Conservation (phyloP, 2,113 vertebrate genomes). For the Dendrocopos noguchii region DNA sequence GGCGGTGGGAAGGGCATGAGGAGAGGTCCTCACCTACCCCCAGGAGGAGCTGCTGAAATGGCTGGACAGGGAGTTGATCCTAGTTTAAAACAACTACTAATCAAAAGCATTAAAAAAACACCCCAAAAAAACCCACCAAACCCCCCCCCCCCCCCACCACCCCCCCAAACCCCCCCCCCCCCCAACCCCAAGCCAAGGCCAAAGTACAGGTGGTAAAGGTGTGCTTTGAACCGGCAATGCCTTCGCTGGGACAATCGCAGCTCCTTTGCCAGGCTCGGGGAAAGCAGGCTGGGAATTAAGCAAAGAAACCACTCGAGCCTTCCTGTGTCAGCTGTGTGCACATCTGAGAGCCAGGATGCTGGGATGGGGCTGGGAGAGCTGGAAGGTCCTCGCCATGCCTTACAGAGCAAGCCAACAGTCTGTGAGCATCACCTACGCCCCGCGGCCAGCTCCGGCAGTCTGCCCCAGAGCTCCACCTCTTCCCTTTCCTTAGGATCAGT, state of each 20-base stretch:
- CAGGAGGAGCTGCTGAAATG: constrained; percentile 80
- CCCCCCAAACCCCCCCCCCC: too few relatives aligned
- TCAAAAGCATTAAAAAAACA: neutral
- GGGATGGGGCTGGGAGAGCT: constrained; percentile 85
- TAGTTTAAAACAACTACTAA: constrained; percentile 72
- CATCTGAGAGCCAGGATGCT: constrained; percentile 77
- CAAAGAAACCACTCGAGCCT: constrained; percentile 67
- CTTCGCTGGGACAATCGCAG: constrained; percentile 78
- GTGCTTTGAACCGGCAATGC: constrained; percentile 89
- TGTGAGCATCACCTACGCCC: constrained; percentile 41
- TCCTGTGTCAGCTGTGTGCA: constrained; percentile 81
- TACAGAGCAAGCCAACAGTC: constrained; percentile 75
- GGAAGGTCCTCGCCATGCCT: constrained; percentile 82
- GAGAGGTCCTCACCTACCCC: too few relatives aligned
- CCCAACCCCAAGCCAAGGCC: neutral
- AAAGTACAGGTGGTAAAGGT: constrained; percentile 79
- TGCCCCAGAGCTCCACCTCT: constrained; percentile 57
- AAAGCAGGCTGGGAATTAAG: constrained; percentile 74
- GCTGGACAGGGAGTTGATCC: constrained; percentile 83
- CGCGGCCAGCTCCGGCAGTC: constrained; percentile 75
- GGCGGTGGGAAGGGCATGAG: too few relatives aligned
- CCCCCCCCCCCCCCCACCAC: too few relatives aligned
- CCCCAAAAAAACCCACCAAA: neutral
- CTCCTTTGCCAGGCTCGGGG: constrained; percentile 76
- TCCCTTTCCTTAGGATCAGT: constrained; percentile 1